phyloP scores from a whole-genome alignment of 2,113 vertebrate species.

The Ammospiza nelsoni region DNA sequence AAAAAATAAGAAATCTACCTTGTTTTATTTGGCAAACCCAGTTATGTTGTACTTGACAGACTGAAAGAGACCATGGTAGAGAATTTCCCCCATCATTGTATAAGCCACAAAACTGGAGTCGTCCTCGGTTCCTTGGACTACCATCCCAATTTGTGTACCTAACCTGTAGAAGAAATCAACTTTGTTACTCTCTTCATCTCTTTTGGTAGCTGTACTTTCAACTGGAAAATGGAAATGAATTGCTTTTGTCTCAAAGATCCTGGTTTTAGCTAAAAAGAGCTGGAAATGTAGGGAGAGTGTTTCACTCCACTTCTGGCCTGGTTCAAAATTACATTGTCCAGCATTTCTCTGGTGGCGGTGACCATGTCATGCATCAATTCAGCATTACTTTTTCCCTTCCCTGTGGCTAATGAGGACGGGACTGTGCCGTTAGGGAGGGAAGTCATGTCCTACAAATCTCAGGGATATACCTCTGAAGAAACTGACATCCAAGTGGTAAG shows the following conservation, averaged over 20 bases:
- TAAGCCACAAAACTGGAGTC: slow-evolving; percentile 80
- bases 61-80: slow-evolving; percentile 79
- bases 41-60: slow-evolving; percentile 81
- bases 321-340: not conserved
- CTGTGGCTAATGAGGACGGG: not conserved
- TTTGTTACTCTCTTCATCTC: not conserved
- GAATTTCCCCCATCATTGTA: not conserved
- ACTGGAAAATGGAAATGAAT: not conserved
- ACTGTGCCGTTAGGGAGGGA: not conserved
- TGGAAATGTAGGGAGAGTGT: not conserved
- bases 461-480: not conserved
- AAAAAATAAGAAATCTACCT: slow-evolving; percentile 76
- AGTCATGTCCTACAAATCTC: not conserved
- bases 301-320: not conserved
- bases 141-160: slow-evolving; percentile 83
- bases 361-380: rapidly evolving
- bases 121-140: slow-evolving; percentile 83
- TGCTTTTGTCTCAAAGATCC: not conserved
- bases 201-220: not conserved
- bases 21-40: slow-evolving; percentile 91
- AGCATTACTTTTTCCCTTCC: not conserved
- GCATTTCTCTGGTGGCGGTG: rapidly evolving
- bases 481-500: not conserved
- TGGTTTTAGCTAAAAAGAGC: not conserved
- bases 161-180: slow-evolving; percentile 70